Conservation (phyloP, 2,113 vertebrate genomes). For the Oncorhynchus kisutch region DNA sequence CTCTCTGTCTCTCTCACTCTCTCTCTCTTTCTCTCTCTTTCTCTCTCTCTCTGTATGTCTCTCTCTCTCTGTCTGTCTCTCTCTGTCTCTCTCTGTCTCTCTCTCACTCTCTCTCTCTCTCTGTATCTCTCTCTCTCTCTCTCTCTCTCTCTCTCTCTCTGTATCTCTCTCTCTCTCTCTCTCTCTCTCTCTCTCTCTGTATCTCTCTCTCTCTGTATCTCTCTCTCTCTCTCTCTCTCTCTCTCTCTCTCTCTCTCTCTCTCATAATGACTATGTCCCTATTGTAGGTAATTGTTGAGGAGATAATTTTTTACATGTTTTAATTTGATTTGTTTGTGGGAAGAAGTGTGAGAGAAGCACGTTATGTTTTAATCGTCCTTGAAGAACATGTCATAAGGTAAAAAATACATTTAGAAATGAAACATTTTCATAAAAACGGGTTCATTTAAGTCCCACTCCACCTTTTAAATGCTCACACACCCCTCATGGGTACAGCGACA, state of each 20-base stretch:
- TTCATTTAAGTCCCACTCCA: too few relatives aligned
- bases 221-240: neutral
- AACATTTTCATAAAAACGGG: too few relatives aligned
- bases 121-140: conserved; percentile 1
- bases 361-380: too few relatives aligned
- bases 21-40: neutral
- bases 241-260: neutral
- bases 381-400: too few relatives aligned
- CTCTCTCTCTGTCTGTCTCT: conserved; percentile 14
- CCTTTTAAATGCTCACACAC: too few relatives aligned
- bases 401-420: too few relatives aligned
- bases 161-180: neutral
- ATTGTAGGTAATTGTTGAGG: neutral
- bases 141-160: neutral
- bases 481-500: too few relatives aligned
- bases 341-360: too few relatives aligned
- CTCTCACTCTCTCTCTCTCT: neutral
- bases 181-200: neutral
- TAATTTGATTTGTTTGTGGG: too few relatives aligned
- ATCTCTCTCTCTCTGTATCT: neutral
- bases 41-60: neutral
- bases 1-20: neutral
- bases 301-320: too few relatives aligned
- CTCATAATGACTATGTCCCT: neutral
- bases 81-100: neutral